phyloP scores from a whole-genome alignment of 2,113 vertebrate species.

The Oryzias melastigma region DNA sequence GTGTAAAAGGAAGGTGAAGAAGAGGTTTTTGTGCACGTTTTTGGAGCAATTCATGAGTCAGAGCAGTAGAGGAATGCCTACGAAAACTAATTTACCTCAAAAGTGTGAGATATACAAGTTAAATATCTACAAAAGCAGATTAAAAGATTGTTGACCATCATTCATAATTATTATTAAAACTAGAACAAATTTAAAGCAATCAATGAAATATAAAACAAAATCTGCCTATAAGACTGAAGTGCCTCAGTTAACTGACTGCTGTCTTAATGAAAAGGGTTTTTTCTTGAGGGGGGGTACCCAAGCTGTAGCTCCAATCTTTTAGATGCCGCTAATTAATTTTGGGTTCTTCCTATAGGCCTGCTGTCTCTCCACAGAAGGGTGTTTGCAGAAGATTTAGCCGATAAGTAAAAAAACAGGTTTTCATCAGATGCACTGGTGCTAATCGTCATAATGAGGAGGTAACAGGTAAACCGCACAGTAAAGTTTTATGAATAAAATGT shows the following conservation, averaged over 20 bases:
- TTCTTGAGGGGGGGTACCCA: background rate
- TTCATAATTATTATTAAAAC: too few relatives aligned
- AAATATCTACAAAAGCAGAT: background rate
- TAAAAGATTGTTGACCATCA: too few relatives aligned
- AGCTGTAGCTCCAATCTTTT: constrained; percentile 83
- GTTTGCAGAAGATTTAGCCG: constrained; percentile 90
- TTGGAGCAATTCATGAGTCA: background rate
- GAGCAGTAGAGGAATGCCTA: background rate
- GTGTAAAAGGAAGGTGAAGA: background rate
- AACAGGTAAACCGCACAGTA: too few relatives aligned
- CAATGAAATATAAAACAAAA: constrained; percentile 65
- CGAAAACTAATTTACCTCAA: too few relatives aligned
- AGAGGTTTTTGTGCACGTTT: background rate
- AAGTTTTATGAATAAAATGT: too few relatives aligned
- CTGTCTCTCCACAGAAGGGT: constrained; percentile 39
- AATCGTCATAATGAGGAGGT: constrained; percentile 88
- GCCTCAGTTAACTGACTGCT: constrained; percentile 51
- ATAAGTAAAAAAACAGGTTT: constrained; percentile 48
- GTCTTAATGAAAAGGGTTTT: constrained; percentile 63
- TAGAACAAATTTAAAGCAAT: constrained; percentile 38
- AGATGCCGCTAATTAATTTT: constrained; percentile 93
- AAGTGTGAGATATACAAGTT: background rate
- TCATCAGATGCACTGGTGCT: constrained; percentile 83
- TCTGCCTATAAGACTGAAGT: constrained; percentile 31
- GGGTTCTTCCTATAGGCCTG: constrained; percentile 76